Evolutionary conservation across 2,888 invertebrate genomes (phyloP), one percentile per base, ranked within the genome.

Genomic region (Dryococelus australis): DNA sequence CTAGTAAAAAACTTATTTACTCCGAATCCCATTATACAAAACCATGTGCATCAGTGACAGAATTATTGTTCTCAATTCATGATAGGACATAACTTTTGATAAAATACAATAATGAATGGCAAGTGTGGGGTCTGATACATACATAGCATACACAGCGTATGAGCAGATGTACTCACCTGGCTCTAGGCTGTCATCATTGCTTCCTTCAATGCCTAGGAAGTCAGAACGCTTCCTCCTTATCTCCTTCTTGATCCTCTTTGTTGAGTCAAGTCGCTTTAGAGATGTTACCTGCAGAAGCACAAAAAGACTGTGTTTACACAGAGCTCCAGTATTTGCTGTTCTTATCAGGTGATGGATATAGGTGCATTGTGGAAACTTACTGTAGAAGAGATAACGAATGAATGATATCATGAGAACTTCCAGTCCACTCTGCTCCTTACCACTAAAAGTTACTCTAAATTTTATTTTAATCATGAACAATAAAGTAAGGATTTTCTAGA

Each of bases 201-300:
- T 92, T 89, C 96, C 96, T 90, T 97, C 97, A 91, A 97, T 95
- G 85, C 97, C 97, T 81, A 98, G 94, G 92, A 98, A 98, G 91
- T 97, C 97, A 65, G 97, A 96, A 85, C 97, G 95, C 91, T 97
- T 96, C 91, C 96, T 96, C 16, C 97, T 94, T 86, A 98, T 94
- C 91, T 98, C 97, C 91, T 97, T 97, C 91, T 97, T 97, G 90
- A 97, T 97, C 90, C 97, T 94, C 89, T 97, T 96, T 0, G 97
- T 97, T 24, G 97, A 97, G 91, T 96, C 97, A 87, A 96, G 94
- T 90, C 97, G 95, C 90, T 96, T 95, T 89, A 96, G 94, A 90
- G 95, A 94, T 84, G 94, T 94, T 93, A 94, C 87, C 88, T 88
- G 79, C 35, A 87, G 53, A 35, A 78, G 12, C 26, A 65, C 65